These are phyloP conservation scores for Solea senegalensis DNA, from an alignment of 2,113 vertebrate genomes.

Conservation along the genomic window DNA sequence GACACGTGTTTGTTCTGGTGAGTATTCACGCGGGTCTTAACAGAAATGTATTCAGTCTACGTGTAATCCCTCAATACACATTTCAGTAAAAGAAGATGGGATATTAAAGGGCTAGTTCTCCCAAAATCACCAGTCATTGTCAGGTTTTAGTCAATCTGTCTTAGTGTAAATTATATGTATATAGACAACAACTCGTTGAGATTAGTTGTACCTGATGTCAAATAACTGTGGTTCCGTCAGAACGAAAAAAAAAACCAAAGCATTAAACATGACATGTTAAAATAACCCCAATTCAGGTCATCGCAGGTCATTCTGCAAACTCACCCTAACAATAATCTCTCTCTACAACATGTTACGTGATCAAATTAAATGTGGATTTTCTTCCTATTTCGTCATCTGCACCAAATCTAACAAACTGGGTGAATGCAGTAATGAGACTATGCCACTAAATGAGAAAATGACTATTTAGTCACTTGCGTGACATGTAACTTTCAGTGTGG, in stretches of 20 bases:
- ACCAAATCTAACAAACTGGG: too few species aligned
- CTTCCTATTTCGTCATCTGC: background rate
- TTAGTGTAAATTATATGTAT: too few species aligned
- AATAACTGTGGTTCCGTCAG: too few species aligned
- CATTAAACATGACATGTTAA: too few species aligned
- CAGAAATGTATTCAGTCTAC: background rate
- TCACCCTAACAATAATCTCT: constrained; percentile 10
- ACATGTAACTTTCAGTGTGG: background rate
- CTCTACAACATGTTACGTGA: background rate
- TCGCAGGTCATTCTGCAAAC: background rate
- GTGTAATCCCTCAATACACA: background rate
- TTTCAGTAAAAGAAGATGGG: background rate
- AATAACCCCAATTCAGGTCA: too few species aligned
- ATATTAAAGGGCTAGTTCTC: background rate
- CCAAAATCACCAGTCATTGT: too few species aligned
- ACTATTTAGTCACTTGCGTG: background rate
- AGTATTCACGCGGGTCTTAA: background rate
- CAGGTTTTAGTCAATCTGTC: too few species aligned
- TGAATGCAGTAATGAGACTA: background rate
- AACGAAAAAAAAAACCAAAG: too few species aligned
- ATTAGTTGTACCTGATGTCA: too few species aligned
- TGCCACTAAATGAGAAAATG: background rate
- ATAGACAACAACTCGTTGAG: too few species aligned
- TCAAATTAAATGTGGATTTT: background rate
- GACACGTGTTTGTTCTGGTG: background rate